Evolutionary conservation across 2,113 vertebrate species (phyloP).

Genomic region (Lampris megalopsis): DNA sequence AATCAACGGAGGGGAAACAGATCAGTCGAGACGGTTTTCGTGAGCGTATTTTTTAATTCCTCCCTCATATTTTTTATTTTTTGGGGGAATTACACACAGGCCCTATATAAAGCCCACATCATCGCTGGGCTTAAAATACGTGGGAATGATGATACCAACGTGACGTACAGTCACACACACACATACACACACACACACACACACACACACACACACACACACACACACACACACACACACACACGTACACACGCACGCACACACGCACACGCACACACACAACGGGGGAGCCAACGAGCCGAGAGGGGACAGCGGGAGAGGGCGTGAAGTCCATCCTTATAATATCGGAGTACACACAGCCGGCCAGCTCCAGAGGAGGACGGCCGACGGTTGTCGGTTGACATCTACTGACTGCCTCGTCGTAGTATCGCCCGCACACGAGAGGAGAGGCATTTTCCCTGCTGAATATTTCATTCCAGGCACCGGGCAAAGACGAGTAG

Average conservation of each 20-base stretch:
- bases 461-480: conserved; percentile 58
- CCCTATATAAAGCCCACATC: conserved; percentile 59
- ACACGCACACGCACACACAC: conserved; percentile 10
- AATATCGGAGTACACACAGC: neutral
- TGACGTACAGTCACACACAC: conserved; percentile 72
- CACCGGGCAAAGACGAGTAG: conserved; percentile 36
- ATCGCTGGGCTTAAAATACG: conserved; percentile 70
- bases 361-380: conserved; percentile 29
- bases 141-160: conserved; percentile 77
- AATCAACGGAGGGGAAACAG: conserved; percentile 40
- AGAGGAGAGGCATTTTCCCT: neutral
- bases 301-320: conserved; percentile 68
- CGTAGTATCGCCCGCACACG: conserved; percentile 28
- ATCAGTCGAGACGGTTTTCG: neutral
- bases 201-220: no score
- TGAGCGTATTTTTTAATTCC: conserved; percentile 21
- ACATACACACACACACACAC: no score
- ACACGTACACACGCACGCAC: no score
- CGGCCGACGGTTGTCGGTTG: conserved; percentile 72
- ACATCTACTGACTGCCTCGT: conserved; percentile 55
- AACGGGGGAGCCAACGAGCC: conserved; percentile 74
- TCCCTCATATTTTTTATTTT: conserved; percentile 11
- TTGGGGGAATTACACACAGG: conserved; percentile 39
- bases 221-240: no score
- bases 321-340: conserved; percentile 61